Evolutionary conservation across 2,113 vertebrate species (phyloP), one percentile per base, ranked within the genome.

Genomic region (Silurus glanis): DNA sequence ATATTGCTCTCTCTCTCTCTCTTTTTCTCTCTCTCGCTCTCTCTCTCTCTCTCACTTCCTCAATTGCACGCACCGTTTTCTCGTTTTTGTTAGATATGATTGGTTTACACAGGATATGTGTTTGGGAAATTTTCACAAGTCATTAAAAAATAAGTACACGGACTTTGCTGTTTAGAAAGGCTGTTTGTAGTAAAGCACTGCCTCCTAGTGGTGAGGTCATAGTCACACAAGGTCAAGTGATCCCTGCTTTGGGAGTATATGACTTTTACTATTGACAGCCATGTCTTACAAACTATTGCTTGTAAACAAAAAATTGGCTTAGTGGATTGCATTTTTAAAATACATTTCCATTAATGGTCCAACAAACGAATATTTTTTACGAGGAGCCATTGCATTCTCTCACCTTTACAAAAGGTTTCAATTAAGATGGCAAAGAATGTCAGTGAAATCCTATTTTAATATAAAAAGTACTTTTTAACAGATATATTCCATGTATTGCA

Each of bases 161-260:
- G 47, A 78, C 55, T 4, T 8, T 5, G 9, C 25, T 13, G n/a
- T 21, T 78, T 78, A 7, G 13, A 3, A 56, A 3, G 3, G 53
- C n/a, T 79, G 16, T 58, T 47, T 37, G n/a, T 47, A 23, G 53
- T 56, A 49, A 45, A 71, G 61, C 55, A 55, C 53, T 86, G 53
- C 64, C 53, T 55, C 59, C 84, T 81, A 80, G 84, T 71, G 84
- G 76, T 71, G 55, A 13, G 45, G 5, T 85, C 21, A 19, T 56
- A 5, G 37, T 61, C 23, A 72, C 55, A 72, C 64, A 80, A 53
- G 3, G 28, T 56, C 4, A 51, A 55, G 37, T 66, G 47, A 53
- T 53, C 21, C 72, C 72, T 55, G 12, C 10, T 75, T 13, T 75
- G 4, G 7, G 3, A 10, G 7, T 23, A 23, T 74, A 74, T 37